Evolutionary conservation across 2,888 invertebrate species (phyloP).

Genomic region (Hyposoter dolosus): DNA sequence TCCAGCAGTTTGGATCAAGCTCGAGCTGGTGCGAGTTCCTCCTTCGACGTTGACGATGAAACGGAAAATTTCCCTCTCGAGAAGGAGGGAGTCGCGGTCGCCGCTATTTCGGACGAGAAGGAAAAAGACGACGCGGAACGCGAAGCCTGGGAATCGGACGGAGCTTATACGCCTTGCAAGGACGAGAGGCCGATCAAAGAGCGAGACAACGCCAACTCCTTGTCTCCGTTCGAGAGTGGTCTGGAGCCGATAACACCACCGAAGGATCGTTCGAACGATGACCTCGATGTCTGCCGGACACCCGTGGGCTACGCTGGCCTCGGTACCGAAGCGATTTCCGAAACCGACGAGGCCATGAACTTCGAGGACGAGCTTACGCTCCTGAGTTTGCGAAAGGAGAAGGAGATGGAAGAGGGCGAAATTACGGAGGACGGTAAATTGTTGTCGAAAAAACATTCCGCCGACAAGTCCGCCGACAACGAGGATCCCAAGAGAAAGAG

Average conservation of each 20-base stretch:
- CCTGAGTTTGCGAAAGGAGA: constrained; percentile 83
- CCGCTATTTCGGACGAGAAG: constrained; percentile 16
- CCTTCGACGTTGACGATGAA: constrained; percentile 73
- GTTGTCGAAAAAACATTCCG: constrained; percentile 75
- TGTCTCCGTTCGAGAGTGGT: constrained; percentile 77
- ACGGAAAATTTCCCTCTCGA: constrained; percentile 77
- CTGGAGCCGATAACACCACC: constrained; percentile 83
- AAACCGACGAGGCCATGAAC: constrained; percentile 83
- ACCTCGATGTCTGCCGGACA: constrained; percentile 83
- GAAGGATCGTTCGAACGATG: constrained; percentile 78
- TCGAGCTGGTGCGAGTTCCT: constrained; percentile 62
- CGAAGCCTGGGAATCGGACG: constrained; percentile 81
- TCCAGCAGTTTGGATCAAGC: constrained; percentile 63
- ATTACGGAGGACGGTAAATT: constrained; percentile 76
- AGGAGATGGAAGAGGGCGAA: constrained; percentile 83
- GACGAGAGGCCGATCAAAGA: constrained; percentile 80
- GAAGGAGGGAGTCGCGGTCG: constrained; percentile 71
- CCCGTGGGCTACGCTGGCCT: constrained; percentile 83
- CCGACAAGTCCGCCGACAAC: constrained; percentile 77
- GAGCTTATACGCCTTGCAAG: constrained; percentile 83
- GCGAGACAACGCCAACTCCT: constrained; percentile 67
- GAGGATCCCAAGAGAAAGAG: constrained; percentile 81
- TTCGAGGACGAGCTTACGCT: constrained; percentile 83
- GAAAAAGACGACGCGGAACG: constrained; percentile 39
- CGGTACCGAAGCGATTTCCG: constrained; percentile 85